These are phyloP conservation scores for Plemyria rubiginata DNA, from an alignment of 2,888 invertebrate species.

Conservation along the genomic window DNA sequence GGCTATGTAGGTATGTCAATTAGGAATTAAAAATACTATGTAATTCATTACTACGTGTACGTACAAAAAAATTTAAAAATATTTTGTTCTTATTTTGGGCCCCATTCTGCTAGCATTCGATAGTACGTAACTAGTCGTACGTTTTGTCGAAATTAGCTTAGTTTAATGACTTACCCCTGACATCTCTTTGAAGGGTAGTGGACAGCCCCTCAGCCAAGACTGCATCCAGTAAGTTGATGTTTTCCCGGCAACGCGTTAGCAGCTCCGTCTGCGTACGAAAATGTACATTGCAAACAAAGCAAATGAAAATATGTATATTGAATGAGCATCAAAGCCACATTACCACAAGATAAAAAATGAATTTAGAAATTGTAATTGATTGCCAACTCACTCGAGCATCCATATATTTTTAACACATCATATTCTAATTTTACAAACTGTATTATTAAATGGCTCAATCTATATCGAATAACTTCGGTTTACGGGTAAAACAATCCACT, in stretches of 20 bases:
- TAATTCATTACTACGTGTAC: no score
- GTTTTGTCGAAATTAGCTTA: not conserved
- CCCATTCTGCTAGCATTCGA: conserved; percentile 14
- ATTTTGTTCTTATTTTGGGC: conserved; percentile 4
- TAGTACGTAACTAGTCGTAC: not conserved
- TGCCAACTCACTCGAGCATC: conserved; percentile 53
- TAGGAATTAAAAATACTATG: no score
- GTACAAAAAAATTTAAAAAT: not conserved
- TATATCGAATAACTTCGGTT: not conserved
- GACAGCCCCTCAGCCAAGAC: conserved; percentile 86
- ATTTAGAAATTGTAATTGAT: conserved; percentile 35
- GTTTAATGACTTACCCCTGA: conserved; percentile 81
- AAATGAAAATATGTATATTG: conserved; percentile 25
- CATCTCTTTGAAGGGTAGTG: conserved; percentile 82
- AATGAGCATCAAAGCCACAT: conserved; percentile 14
- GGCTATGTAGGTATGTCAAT: not conserved
- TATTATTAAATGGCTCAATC: not conserved
- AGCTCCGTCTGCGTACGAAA: conserved; percentile 90
- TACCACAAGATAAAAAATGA: conserved; percentile 32
- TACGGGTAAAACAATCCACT: conserved; percentile 24
- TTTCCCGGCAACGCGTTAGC: conserved; percentile 93
- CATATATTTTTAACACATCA: conserved; percentile 41
- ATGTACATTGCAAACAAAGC: conserved; percentile 43
- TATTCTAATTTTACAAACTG: conserved; percentile 12
- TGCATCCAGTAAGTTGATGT: conserved; percentile 91